Conservation (phyloP, 2,113 vertebrate genomes). For the Pollachius pollachius region DNA sequence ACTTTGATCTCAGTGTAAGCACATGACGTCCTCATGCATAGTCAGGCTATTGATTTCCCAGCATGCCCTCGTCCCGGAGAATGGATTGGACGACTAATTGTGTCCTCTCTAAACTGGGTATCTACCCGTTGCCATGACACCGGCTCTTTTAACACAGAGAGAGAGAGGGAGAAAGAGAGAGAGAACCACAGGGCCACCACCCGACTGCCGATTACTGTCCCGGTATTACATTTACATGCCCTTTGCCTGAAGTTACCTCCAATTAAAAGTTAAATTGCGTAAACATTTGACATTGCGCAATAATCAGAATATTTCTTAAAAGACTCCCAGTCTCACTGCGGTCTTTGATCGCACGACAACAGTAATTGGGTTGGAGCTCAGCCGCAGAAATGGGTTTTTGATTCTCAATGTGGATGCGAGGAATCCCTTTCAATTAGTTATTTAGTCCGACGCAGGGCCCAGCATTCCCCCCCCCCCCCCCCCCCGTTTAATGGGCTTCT, state of each 20-base stretch:
- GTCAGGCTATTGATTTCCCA: slow-evolving; percentile 60
- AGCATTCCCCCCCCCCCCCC: no score
- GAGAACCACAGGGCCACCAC: slow-evolving; percentile 37
- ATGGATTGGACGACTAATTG: slow-evolving; percentile 70
- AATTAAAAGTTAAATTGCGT: slow-evolving; percentile 38
- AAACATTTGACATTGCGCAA: slow-evolving; percentile 42
- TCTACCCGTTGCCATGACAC: slow-evolving; percentile 35
- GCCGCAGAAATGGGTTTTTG: no score
- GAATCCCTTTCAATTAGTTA: no score
- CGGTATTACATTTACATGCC: slow-evolving; percentile 44
- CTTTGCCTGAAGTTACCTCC: slow-evolving; percentile 26
- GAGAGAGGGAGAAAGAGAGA: slow-evolving; percentile 31
- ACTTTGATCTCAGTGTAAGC: slow-evolving; percentile 60
- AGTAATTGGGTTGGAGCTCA: no score
- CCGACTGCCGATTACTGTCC: slow-evolving; percentile 57
- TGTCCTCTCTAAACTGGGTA: slow-evolving; percentile 54
- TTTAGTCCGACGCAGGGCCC: no score
- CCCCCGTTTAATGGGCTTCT: no score
- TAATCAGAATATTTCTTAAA: no score
- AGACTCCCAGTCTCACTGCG: no score
- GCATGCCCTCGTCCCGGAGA: slow-evolving; percentile 32
- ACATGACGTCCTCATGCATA: slow-evolving; percentile 59
- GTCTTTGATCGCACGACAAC: no score
- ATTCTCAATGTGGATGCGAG: no score
- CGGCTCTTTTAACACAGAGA: slow-evolving; percentile 36